Evolutionary conservation across 2,113 vertebrate species (phyloP).

Genomic region (Peromyscus maniculatus): DNA sequence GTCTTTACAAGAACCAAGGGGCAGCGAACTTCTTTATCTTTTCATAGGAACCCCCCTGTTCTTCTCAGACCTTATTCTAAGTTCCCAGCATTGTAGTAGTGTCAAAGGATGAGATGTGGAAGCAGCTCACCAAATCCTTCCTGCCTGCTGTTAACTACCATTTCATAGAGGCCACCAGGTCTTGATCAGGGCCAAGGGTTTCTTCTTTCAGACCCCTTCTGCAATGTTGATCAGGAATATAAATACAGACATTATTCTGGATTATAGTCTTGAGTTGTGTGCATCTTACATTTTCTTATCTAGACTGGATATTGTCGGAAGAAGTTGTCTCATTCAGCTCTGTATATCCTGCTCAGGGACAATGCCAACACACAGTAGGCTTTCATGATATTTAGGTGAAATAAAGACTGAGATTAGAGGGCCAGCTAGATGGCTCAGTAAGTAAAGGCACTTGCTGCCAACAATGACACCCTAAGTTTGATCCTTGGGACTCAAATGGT

Average conservation of each 20-base stretch:
- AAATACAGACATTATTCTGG: not conserved
- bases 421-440: not conserved
- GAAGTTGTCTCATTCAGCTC: not conserved
- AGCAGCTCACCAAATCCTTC: not conserved
- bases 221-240: not conserved
- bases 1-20: not conserved
- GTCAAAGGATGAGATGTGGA: not conserved
- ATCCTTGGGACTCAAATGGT: not conserved
- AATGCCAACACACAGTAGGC: not conserved
- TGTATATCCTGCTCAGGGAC: accelerated
- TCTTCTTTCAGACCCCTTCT: not conserved
- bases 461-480: no score
- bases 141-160: not conserved
- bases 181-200: no score
- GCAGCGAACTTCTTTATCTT: not conserved
- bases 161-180: not conserved
- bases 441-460: no score
- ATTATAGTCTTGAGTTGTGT: not conserved
- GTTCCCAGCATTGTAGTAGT: not conserved
- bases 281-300: not conserved
- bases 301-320: not conserved
- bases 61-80: not conserved
- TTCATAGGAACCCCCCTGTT: not conserved
- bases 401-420: not conserved
- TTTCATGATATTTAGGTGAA: not conserved